Evolutionary conservation across 2,113 vertebrate genomes (phyloP).

Genomic region (Trochalopteron elliotii): DNA sequence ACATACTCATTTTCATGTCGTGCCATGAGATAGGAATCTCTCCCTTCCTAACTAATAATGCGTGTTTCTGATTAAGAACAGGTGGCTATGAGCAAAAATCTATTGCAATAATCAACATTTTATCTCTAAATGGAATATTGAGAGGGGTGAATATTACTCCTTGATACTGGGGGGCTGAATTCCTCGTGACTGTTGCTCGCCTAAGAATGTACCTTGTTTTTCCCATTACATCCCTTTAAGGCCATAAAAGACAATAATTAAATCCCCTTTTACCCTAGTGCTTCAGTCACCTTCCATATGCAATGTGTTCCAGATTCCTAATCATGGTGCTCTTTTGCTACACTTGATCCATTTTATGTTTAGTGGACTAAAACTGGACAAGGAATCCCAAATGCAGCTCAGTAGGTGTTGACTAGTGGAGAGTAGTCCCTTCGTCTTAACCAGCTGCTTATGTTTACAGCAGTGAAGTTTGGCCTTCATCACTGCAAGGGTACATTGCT

Average conservation of each 20-base stretch:
- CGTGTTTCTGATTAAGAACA: background rate
- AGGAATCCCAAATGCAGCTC: background rate
- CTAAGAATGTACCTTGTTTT: background rate
- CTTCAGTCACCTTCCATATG: background rate
- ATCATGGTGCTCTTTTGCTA: background rate
- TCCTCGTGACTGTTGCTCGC: background rate
- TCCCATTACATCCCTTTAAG: background rate
- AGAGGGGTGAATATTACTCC: background rate
- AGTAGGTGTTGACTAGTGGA: background rate
- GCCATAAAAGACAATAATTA: background rate
- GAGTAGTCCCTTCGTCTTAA: background rate
- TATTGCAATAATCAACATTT: background rate
- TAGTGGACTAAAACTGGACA: background rate
- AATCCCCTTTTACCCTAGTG: background rate
- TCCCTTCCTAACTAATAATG: background rate
- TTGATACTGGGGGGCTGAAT: background rate
- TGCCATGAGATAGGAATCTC: background rate
- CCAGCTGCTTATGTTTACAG: background rate
- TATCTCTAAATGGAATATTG: background rate
- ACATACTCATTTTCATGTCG: background rate
- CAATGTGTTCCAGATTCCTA: background rate
- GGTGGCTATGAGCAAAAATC: background rate
- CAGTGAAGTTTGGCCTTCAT: background rate
- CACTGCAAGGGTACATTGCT: background rate
- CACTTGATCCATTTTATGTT: background rate